Percentiles rank a stretch among this genome's conserved stretches.
Conservation (phyloP, 2,797 vertebrate species). For the Premnoplex brunnescens region DNA sequence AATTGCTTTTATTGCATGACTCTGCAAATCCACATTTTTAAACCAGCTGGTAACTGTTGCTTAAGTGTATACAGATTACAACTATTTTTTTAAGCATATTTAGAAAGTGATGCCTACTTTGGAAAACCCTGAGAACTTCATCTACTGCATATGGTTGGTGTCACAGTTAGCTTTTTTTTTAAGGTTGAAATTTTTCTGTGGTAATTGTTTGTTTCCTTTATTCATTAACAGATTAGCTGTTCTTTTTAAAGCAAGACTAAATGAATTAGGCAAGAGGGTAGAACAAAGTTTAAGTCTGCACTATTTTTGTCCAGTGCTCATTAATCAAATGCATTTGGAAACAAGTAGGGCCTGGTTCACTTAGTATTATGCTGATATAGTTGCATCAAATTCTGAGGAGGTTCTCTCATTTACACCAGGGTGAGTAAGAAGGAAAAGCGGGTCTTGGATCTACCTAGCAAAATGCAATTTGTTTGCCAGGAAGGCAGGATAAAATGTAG, state of each 20-base stretch:
- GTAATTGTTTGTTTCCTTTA: slow-evolving; percentile 1
- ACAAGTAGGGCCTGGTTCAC: slow-evolving; percentile 12
- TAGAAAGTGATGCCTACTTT: background rate
- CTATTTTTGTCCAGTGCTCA: slow-evolving; percentile 16
- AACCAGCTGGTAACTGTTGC: background rate
- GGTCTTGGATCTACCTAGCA: background rate
- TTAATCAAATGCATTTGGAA: slow-evolving; percentile 45
- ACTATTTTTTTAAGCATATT: background rate
- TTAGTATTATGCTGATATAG: slow-evolving; percentile 5
- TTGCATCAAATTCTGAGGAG: background rate
- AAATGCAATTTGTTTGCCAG: slow-evolving; percentile 36
- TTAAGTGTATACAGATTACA: background rate
- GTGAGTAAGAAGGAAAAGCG: background rate
- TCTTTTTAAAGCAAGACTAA: background rate
- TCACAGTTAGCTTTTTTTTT: background rate
- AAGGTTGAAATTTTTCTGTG: background rate
- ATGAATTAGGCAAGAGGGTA: background rate
- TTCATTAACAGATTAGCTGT: background rate
- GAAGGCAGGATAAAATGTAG: slow-evolving; percentile 22
- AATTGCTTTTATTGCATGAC: background rate
- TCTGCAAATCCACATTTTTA: background rate
- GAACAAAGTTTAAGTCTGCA: background rate
- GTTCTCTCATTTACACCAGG: background rate
- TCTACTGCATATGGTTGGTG: background rate
- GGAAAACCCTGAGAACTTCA: background rate